These are phyloP conservation scores for Heliconius aoede DNA, from an alignment of 2,888 invertebrate genomes.

Conservation along the genomic window DNA sequence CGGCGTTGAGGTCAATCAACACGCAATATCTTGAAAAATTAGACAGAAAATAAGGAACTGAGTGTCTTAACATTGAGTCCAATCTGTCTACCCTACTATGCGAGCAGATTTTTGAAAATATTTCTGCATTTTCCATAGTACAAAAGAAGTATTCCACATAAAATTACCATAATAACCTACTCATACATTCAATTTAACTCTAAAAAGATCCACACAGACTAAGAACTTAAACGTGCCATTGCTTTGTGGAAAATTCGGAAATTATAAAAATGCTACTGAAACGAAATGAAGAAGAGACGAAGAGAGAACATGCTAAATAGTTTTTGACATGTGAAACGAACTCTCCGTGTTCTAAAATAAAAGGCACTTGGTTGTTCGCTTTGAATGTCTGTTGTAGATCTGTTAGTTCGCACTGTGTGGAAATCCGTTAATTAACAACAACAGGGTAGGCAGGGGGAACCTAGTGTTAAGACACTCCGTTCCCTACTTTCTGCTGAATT, in stretches of 20 bases:
- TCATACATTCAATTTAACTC: constrained; percentile 6
- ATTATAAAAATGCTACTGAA: constrained; percentile 14
- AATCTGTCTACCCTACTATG: background rate
- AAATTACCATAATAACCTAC: background rate
- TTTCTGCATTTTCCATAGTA: background rate
- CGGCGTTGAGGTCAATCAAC: background rate
- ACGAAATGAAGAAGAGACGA: background rate
- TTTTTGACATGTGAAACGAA: constrained; percentile 22
- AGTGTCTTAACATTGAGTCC: background rate
- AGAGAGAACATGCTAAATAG: constrained; percentile 17
- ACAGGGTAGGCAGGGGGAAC: too few relatives aligned
- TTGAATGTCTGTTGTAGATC: background rate
- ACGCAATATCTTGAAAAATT: background rate
- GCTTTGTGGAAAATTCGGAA: constrained; percentile 18
- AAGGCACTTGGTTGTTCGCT: background rate
- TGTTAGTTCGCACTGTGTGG: background rate
- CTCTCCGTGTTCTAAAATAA: constrained; percentile 1
- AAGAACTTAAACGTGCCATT: constrained; percentile 23
- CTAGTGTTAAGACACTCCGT: too few relatives aligned
- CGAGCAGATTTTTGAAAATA: background rate
- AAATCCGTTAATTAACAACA: constrained; percentile 7
- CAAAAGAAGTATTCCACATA: background rate
- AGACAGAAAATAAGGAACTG: background rate
- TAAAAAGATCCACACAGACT: constrained; percentile 4
- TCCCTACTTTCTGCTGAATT: too few relatives aligned